A percentile compares a stretch with the other conserved stretches of the same genome.
phyloP scores from a whole-genome alignment of 1,140 invertebrate species.

The Phymorhynchus buccinoides region DNA sequence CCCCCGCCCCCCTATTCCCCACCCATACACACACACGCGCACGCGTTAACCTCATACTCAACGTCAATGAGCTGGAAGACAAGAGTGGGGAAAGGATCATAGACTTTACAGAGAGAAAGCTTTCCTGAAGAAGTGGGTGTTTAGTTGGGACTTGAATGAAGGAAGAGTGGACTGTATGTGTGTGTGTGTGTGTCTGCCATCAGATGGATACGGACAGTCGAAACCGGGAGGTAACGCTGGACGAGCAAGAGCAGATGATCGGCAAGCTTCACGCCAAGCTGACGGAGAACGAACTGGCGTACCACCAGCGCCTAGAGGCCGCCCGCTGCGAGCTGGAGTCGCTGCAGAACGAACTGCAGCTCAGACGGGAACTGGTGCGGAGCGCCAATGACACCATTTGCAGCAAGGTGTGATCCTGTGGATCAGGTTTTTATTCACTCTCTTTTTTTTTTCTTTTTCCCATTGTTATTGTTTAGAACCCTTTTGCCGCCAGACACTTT shows the following conservation, averaged over 20 bases:
- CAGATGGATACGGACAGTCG: constrained; percentile 38
- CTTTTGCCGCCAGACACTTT: too few species aligned
- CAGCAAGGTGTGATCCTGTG: constrained; percentile 53
- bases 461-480: background rate
- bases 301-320: constrained; percentile 54
- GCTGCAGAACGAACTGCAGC: constrained; percentile 54
- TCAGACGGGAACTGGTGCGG: constrained; percentile 52
- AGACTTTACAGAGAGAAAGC: too few species aligned
- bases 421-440: too few species aligned
- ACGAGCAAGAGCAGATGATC: constrained; percentile 42
- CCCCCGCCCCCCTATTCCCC: too few species aligned
- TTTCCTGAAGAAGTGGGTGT: too few species aligned
- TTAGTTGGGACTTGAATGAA: too few species aligned
- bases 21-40: too few species aligned
- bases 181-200: background rate
- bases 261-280: constrained; percentile 52
- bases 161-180: too few species aligned
- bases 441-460: too few species aligned
- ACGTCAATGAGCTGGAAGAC: too few species aligned
- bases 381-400: constrained; percentile 62
- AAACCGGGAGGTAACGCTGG: constrained; percentile 34
- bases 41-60: too few species aligned
- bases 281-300: constrained; percentile 52
- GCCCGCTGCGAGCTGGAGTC: constrained; percentile 55
- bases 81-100: too few species aligned